phyloP scores from a whole-genome alignment of 1,140 invertebrate species.

The Hermetia illucens region DNA sequence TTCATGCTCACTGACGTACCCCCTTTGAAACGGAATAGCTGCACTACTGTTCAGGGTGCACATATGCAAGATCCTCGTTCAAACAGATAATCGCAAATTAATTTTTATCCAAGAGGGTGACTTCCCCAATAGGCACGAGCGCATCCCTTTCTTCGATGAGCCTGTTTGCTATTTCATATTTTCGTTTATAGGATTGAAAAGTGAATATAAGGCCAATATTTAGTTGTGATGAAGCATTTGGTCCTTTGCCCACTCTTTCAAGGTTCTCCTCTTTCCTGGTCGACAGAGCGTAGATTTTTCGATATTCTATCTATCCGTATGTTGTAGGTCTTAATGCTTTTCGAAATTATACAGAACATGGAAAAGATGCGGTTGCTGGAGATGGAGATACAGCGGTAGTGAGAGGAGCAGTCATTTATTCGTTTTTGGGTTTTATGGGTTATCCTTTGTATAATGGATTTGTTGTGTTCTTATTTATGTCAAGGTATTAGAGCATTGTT shows the following conservation, averaged over 20 bases:
- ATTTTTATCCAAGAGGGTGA: constrained; percentile 15
- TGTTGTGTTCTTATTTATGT: background rate
- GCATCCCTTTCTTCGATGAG: background rate
- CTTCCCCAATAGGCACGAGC: background rate
- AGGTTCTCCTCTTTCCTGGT: background rate
- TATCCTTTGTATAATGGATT: background rate
- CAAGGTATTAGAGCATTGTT: background rate
- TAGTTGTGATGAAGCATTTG: too few relatives aligned
- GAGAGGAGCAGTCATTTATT: too few relatives aligned
- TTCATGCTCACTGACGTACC: too few relatives aligned
- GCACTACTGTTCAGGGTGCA: background rate
- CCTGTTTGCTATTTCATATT: background rate
- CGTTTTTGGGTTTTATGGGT: background rate
- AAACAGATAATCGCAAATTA: constrained; percentile 31
- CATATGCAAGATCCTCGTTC: constrained; percentile 11
- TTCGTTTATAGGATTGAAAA: background rate
- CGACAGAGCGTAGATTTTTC: background rate
- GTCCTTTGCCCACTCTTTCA: too few relatives aligned
- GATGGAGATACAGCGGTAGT: too few relatives aligned
- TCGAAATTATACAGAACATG: background rate
- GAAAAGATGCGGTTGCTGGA: too few relatives aligned
- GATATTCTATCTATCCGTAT: background rate
- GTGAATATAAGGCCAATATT: background rate
- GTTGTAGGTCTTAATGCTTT: background rate
- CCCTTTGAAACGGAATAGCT: constrained; percentile 1